Evolutionary conservation across 2,888 invertebrate species (phyloP).

Genomic region (Eupelmus urozonus): DNA sequence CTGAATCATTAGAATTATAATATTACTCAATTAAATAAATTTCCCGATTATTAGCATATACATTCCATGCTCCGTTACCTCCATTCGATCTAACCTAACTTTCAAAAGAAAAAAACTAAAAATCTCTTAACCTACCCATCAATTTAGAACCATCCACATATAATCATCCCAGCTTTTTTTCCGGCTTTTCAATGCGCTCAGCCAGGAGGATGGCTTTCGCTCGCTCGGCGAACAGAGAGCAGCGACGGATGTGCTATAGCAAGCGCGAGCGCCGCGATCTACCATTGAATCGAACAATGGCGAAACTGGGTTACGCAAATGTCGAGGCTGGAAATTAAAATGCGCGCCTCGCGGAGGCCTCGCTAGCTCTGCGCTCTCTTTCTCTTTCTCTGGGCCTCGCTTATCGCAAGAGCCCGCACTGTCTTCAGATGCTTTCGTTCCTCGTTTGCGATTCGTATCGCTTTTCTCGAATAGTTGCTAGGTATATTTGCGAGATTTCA

Average conservation of each 20-base stretch:
- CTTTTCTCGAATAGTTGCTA: no score
- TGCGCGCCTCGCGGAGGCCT: conserved; percentile 66
- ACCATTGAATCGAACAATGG: conserved; percentile 74
- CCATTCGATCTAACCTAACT: conserved; percentile 39
- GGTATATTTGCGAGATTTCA: no score
- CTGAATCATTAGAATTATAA: no score
- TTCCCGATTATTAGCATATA: no score
- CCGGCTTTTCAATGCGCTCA: no score
- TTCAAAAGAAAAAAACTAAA: background rate
- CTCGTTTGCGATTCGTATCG: no score
- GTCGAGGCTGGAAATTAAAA: conserved; percentile 76
- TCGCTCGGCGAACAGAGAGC: background rate
- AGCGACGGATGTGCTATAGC: conserved; percentile 40
- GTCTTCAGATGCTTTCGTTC: background rate
- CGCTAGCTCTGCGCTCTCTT: conserved; percentile 21
- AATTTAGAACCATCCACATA: background rate
- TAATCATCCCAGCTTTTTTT: no score
- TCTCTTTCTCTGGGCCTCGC: conserved; percentile 6
- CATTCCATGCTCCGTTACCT: background rate
- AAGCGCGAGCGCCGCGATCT: conserved; percentile 32
- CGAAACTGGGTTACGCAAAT: conserved; percentile 77
- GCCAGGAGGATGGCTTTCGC: no score
- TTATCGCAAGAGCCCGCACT: background rate
- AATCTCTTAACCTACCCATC: background rate
- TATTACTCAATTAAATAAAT: no score